phyloP scores from a whole-genome alignment of 2,888 invertebrate genomes.

The Synergus gifuensis region DNA sequence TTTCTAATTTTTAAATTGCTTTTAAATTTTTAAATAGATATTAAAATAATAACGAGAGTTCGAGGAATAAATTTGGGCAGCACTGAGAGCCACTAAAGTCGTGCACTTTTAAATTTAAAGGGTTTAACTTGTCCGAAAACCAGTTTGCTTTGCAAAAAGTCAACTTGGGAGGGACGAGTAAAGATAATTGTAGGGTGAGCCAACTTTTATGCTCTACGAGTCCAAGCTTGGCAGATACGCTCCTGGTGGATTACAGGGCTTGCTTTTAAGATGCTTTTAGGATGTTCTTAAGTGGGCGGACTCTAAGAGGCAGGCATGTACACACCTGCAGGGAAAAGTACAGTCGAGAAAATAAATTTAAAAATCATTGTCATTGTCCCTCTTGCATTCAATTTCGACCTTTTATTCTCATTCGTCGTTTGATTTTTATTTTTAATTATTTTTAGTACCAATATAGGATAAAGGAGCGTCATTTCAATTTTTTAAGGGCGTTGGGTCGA shows the following conservation, averaged over 20 bases:
- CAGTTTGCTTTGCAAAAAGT: conserved; percentile 32
- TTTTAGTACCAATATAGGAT: not conserved
- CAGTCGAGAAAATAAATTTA: not conserved
- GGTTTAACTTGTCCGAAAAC: conserved; percentile 24
- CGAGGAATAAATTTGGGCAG: not conserved
- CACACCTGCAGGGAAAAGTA: not conserved
- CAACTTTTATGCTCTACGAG: conserved; percentile 14
- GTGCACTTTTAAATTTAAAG: not conserved
- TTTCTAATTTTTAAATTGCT: too few relatives aligned
- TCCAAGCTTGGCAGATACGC: conserved; percentile 21
- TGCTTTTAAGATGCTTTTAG: conserved; percentile 39
- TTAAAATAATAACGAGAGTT: not conserved
- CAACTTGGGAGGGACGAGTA: conserved; percentile 16
- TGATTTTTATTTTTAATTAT: not conserved
- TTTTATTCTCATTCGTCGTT: not conserved
- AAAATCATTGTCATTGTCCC: not conserved
- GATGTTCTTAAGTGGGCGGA: conserved; percentile 35
- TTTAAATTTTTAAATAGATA: not conserved
- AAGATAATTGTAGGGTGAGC: conserved; percentile 29
- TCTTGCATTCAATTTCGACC: not conserved
- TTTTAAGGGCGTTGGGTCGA: too few relatives aligned
- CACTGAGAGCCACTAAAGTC: not conserved
- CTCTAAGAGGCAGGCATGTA: too few relatives aligned
- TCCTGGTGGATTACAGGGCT: conserved; percentile 32
- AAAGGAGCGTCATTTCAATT: too few relatives aligned